A percentile compares a stretch with the other conserved stretches of the same genome.
phyloP scores from a whole-genome alignment of 2,113 vertebrate species.

The Peromyscus polionotus region DNA sequence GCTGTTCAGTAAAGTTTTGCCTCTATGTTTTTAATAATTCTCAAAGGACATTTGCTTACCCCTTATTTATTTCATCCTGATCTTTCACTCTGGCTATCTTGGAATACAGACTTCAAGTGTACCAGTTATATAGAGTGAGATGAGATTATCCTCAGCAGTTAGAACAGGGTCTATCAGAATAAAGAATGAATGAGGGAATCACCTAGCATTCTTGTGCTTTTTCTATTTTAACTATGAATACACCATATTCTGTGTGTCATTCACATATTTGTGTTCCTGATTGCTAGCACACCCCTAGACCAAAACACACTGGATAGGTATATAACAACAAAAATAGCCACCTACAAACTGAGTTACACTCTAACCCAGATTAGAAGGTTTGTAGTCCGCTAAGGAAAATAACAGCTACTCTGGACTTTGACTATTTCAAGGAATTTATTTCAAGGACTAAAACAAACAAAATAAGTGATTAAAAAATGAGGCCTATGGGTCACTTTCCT shows the following conservation, averaged over 20 bases:
- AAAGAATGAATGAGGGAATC: neutral
- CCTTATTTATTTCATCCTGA: neutral
- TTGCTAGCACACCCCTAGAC: neutral
- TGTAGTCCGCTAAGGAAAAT: neutral
- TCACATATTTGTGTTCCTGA: neutral
- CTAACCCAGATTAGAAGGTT: neutral
- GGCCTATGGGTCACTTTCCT: neutral
- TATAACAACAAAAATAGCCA: neutral
- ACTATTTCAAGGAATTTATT: conserved; percentile 53
- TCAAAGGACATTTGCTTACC: neutral
- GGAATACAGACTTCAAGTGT: neutral
- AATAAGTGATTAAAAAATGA: conserved; percentile 2
- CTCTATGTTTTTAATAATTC: neutral
- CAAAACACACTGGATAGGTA: neutral
- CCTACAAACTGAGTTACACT: neutral
- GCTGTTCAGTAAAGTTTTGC: neutral
- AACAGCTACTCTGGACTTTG: conserved; percentile 6
- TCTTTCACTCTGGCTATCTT: neutral
- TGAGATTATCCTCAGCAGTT: neutral
- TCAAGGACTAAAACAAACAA: conserved; percentile 56
- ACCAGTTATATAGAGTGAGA: neutral
- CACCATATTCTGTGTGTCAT: neutral
- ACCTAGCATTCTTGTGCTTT: neutral
- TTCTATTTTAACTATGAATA: conserved; percentile 18
- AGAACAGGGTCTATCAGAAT: neutral